Evolutionary conservation across 2,113 vertebrate genomes (phyloP), one percentile per base, ranked within the genome.

Genomic region (Daboia siamensis): DNA sequence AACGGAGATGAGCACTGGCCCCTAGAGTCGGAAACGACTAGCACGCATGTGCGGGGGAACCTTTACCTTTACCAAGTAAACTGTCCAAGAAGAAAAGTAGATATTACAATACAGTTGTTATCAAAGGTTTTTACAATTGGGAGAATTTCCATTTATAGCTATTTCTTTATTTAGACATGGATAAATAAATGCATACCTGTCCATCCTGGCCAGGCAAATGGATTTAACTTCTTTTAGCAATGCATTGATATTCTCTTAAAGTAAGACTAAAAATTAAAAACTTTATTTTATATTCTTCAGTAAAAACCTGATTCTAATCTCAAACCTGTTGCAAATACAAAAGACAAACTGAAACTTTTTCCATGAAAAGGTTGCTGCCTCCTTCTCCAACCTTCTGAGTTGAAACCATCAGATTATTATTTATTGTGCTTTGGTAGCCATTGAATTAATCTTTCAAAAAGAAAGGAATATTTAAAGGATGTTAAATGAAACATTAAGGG

Each of bases 361-460:
- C 93, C 85, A 95, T 89, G 48, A 94, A 59, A 57, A 39, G 17
- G 86, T 2, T 94, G 6, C 33, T 29, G 6, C 21, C 52, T 13
- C 11, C 51, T 94, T 92, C 57, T 84, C 87, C 93, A 94, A 93
- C 20, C 46, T 94, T 64, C 90, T 89, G 44, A 80, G 94, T 94
- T 0, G 0, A 94, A 92, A 90, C 6, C 52, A 12, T 0, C 51
- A 94, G 93, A 93, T 91, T 87, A 92, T 93, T 13, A 1, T 4
- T 24, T 69, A 24, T 12, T 95, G 93, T 92, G 89, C 61, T 95
- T 94, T 48, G 94, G 52, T 91, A n/a, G 57, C 57, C 24, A 39
- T 0, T 86, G 59, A 95, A 74, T 11, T 93, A 52, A 88, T 4
- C 55, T 90, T 44, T 87, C 39, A 26, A 94, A 88, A 0, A 80